Percentiles rank a stretch among this genome's conserved stretches.
Conservation (phyloP, 2,888 invertebrate genomes). For the Megastigmus dorsalis region DNA sequence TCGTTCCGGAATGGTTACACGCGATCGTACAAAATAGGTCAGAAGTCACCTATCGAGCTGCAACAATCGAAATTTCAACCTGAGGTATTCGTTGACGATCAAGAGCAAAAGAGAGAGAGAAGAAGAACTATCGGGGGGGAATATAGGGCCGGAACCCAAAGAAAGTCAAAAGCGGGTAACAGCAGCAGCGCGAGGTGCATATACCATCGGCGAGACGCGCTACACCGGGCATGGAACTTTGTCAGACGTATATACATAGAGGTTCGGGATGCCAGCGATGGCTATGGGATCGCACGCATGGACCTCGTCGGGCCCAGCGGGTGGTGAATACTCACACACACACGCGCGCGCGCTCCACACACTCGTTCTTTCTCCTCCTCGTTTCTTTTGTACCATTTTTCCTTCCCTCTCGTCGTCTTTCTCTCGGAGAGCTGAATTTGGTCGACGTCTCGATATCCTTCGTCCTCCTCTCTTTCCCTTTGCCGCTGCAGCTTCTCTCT, state of each 20-base stretch:
- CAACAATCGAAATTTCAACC: too few relatives aligned
- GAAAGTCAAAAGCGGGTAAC: slow-evolving; percentile 49
- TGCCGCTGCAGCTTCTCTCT: too few relatives aligned
- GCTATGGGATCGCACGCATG: slow-evolving; percentile 66
- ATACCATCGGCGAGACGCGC: not conserved
- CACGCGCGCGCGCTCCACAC: not conserved
- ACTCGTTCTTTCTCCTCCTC: not conserved
- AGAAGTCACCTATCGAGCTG: too few relatives aligned
- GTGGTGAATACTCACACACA: slow-evolving; percentile 60
- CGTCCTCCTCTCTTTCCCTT: slow-evolving; percentile 54
- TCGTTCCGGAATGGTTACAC: too few relatives aligned
- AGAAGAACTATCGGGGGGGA: not conserved
- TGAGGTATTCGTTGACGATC: too few relatives aligned
- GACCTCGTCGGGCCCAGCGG: slow-evolving; percentile 70
- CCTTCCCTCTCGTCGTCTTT: slow-evolving; percentile 45
- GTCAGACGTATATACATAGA: not conserved
- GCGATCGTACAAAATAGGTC: not conserved
- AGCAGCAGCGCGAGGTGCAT: not conserved
- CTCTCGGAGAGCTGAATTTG: slow-evolving; percentile 31
- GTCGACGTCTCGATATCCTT: slow-evolving; percentile 50
- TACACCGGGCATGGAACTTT: not conserved
- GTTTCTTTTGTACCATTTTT: slow-evolving; percentile 1
- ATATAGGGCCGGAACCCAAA: not conserved
- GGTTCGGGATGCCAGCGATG: slow-evolving; percentile 62
- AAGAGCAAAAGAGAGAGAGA: not conserved